Evolutionary conservation across 1,140 invertebrate genomes (phyloP), one percentile per base, ranked within the genome.

Genomic region (Potamilus streckersoni): DNA sequence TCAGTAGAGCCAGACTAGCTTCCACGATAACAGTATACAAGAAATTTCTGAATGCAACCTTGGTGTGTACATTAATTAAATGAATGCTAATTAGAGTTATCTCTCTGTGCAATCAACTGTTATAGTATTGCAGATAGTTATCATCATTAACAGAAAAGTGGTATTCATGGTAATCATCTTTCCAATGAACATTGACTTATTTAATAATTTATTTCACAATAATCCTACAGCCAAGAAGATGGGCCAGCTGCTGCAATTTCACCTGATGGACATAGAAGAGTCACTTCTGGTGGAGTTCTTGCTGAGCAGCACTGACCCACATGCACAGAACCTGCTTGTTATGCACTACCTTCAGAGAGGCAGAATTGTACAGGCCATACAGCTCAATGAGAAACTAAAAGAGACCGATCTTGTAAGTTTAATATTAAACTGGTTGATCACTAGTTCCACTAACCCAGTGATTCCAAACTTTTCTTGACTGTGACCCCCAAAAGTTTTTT

Each of bases 201-300:
- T 8, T 62, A 14, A 62, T 14, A 13, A 11, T 0, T 27, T 65
- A 27, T 23, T 11, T 19, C 19, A 67, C 59, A 17, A 23, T 74
- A 68, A 65, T 60, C 1, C 71, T 79, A 60, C 75, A 87, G 83
- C 88, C 83, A 60, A 92, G 90, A 81, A 85, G 13, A 69, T 94
- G 8, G 85, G 90, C 13, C 87, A 92, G n/a, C 86, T 93, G 63
- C 82, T 93, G 15, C 90, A 92, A 76, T 81, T 93, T 56, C 90
- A 92, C 8, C 80, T 93, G 23, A 90, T 89, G 27, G 69, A 84
- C 0, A 84, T 90, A 31, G 93, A 93, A 79, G 93, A 93, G 77
- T 86, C 91, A 16, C 88, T 88, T 20, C 91, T 94, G 56, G 83
- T 92, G 0, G 85, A 89, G 6, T 93, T 92, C 78, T 82, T 93